Percentiles rank a stretch among this genome's conserved stretches.
phyloP scores from a whole-genome alignment of 2,797 vertebrate genomes.

The Ctenochaetus hawaiiensis region DNA sequence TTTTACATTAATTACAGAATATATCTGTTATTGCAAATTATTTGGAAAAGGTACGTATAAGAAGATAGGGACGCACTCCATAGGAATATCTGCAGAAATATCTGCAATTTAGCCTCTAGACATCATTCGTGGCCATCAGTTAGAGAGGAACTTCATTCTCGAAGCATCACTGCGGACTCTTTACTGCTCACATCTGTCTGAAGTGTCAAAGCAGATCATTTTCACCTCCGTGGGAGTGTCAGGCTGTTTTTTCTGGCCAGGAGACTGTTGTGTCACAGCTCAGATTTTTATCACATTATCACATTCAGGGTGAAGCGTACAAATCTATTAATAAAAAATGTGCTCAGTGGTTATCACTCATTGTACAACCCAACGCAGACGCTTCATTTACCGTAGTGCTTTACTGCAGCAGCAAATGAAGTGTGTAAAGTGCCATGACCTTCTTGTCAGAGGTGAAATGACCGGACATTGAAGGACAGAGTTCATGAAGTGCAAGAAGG shows the following conservation, averaged over 20 bases:
- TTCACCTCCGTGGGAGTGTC: constrained; percentile 37
- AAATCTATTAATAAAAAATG: too few relatives aligned
- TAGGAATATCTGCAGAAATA: background rate
- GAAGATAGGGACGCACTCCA: too few relatives aligned
- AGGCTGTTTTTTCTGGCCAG: constrained; percentile 11
- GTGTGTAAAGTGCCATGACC: background rate
- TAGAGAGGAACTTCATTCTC: constrained; percentile 7
- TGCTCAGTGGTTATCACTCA: too few relatives aligned
- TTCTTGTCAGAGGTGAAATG: background rate
- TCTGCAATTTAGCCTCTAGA: background rate
- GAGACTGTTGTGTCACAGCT: constrained; percentile 31
- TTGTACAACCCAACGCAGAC: background rate
- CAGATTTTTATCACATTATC: constrained; percentile 31
- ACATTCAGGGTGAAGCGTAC: constrained; percentile 12
- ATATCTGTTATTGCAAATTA: background rate
- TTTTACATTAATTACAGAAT: background rate
- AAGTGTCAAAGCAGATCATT: constrained; percentile 58
- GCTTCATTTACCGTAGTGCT: constrained; percentile 6
- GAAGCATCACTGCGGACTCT: constrained; percentile 6
- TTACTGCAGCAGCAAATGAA: background rate
- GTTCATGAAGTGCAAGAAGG: background rate
- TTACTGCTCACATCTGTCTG: constrained; percentile 25
- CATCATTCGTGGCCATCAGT: background rate
- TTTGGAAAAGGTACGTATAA: background rate
- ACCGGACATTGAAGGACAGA: background rate